Base-by-base conservation (phyloP, 2,888 invertebrate genomes). In the Brachypterus glaber region DNA sequence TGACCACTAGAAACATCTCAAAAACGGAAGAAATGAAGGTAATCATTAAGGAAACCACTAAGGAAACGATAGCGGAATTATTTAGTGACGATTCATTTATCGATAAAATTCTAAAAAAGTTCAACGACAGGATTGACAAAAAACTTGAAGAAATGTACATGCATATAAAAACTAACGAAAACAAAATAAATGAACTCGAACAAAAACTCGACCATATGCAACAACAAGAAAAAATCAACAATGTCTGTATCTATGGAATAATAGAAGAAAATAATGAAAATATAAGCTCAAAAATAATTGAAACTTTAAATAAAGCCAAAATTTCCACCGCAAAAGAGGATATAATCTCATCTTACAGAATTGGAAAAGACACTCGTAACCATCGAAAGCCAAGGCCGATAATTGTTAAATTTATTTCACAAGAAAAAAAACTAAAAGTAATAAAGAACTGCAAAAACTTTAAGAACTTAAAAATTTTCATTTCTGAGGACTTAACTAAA, bases 131-230 rank as follows among this genome's bases (percentile, higher is more conserved):
- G n/a, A n/a, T n/a, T n/a, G n/a, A n/a, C n/a, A n/a, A n/a, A n/a
- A n/a, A n/a, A n/a, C n/a, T n/a, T n/a, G n/a, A n/a, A n/a, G n/a
- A n/a, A n/a, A n/a, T n/a, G n/a, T n/a, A n/a, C n/a, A n/a, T n/a
- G n/a, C n/a, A n/a, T n/a, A 33, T 52, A 50, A 21, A 21, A 21
- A 5, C 21, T 21, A 21, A 21, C 9, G 21, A 21, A 21, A 21
- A 7, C 9, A 7, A 21, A 21, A 21, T 21, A 21, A 21, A 21
- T 21, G 9, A 5, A 9, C 9, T 21, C 7, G 21, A 21, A 9
- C 21, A 21, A 21, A 21, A 21, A 21, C 5, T 21, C 9, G 21
- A 21, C 21, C 21, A 21, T 7, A 5, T 21, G 5, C 21, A 21
- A 9, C 21, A 21, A 21, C 7, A 5, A 21, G 21, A 21, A 21